Conservation (phyloP, 2,888 invertebrate genomes). For the Brachyptera putata region DNA sequence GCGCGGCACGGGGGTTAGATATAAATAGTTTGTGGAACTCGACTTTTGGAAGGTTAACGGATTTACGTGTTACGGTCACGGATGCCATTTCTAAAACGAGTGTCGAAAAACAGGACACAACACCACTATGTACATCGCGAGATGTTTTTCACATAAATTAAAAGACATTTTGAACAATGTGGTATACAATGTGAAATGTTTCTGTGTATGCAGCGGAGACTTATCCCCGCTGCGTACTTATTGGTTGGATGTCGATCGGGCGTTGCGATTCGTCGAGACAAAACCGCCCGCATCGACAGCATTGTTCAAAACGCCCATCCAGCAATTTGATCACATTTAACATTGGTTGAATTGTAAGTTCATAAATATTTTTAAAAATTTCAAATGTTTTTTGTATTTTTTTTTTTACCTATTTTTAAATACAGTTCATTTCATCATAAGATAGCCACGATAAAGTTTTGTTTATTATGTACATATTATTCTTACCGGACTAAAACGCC, state of each 20-base stretch:
- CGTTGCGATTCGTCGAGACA: no score
- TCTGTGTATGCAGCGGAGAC: background rate
- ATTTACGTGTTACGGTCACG: conserved; percentile 28
- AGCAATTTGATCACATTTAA: conserved; percentile 25
- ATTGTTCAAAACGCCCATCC: conserved; percentile 34
- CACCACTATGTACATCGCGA: conserved; percentile 32
- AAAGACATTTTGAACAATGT: conserved; percentile 34
- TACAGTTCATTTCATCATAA: conserved; percentile 16
- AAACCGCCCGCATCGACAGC: conserved; percentile 2
- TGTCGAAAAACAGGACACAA: conserved; percentile 31
- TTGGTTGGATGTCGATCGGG: conserved; percentile 14
- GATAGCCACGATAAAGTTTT: background rate
- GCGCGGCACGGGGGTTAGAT: background rate
- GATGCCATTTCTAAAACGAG: conserved; percentile 34
- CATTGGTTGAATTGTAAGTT: conserved; percentile 12
- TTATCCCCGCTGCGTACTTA: background rate
- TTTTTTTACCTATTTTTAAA: conserved; percentile 26
- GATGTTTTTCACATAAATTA: conserved; percentile 32
- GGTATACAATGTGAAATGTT: conserved; percentile 31
- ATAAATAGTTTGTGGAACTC: background rate
- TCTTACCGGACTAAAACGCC: conserved; percentile 33
- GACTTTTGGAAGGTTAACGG: conserved; percentile 31
- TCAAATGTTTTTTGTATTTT: conserved; percentile 23
- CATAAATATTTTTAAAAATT: conserved; percentile 26
- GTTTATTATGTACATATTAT: conserved; percentile 25